Evolutionary conservation across 2,888 invertebrate genomes (phyloP), one percentile per base, ranked within the genome.

Genomic region (Aquatica leii): DNA sequence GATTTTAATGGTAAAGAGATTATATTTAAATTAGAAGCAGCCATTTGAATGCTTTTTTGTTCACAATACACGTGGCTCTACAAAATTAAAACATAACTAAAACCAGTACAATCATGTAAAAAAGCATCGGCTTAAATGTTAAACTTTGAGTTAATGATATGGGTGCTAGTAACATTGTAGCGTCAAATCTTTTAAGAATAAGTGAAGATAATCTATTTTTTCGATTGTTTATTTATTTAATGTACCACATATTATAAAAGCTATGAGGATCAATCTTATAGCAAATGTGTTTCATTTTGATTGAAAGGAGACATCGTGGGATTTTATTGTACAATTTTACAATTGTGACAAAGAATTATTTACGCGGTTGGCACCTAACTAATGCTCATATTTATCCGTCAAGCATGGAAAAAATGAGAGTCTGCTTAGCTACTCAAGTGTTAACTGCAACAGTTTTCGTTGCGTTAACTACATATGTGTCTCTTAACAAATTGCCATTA

Each of bases 351-450:
- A 60, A 58, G 50, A 63, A 62, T 58, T 8, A 65, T 21, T 8
- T 21, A 2, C 61, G 64, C 37, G 59, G 49, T 14, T 14, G 8
- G 62, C 64, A 9, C 65, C 60, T 12, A 64, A 57, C 57, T n/a
- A 41, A 64, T 31, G 18, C 56, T n/a, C 68, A 68, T 53, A 50
- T 69, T n/a, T 18, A 64, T 43, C 58, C 69, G 0, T 53, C 41
- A 17, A 61, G 34, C n/a, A 68, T 69, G 43, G 43, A 67, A 49
- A 63, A 59, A 56, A 67, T 63, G 60, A 67, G 65, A 31, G 67
- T 69, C 2, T 67, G 67, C 40, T 62, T 41, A 12, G 67, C 69
- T 11, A 34, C 63, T n/a, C 69, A 69, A 51, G 35, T 66, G 11
- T 56, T 69, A 11, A 69, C 64, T 48, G 8, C 5, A 5, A 56